Evolutionary conservation across 2,113 vertebrate genomes (phyloP).

Genomic region (Larimichthys polyactis): DNA sequence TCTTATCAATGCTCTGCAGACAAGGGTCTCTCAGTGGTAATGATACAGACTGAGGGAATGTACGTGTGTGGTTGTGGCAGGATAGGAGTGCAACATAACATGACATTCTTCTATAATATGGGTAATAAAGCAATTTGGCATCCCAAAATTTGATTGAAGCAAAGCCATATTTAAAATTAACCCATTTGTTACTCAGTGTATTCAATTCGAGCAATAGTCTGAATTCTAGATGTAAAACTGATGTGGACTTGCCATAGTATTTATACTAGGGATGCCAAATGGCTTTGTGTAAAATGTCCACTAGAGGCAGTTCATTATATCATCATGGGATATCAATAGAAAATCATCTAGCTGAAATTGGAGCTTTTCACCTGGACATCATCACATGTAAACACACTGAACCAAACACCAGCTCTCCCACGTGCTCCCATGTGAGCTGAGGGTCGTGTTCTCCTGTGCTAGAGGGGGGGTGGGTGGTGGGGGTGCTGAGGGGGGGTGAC

Average conservation of each 20-base stretch:
- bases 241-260: not conserved
- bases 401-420: conserved; percentile 40
- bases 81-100: not conserved
- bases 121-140: conserved; percentile 8
- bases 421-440: conserved; percentile 69
- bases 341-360: not conserved
- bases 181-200: not conserved
- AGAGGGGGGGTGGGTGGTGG: not conserved
- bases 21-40: conserved; percentile 50
- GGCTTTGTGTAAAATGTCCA: not conserved
- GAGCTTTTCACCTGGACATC: not conserved
- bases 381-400: not conserved
- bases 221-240: not conserved
- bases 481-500: conserved; percentile 3
- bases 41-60: conserved; percentile 35
- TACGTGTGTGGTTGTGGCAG: conserved; percentile 17
- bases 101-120: not conserved
- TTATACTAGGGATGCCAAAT: conserved; percentile 12
- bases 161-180: not conserved
- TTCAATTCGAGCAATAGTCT: not conserved
- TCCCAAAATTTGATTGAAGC: not conserved
- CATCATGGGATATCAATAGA: not conserved
- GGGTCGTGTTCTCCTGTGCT: conserved; percentile 12
- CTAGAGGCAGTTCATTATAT: not conserved
- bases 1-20: conserved; percentile 83